Conservation (phyloP, 2,888 invertebrate species). For the Oxytorus armatus region DNA sequence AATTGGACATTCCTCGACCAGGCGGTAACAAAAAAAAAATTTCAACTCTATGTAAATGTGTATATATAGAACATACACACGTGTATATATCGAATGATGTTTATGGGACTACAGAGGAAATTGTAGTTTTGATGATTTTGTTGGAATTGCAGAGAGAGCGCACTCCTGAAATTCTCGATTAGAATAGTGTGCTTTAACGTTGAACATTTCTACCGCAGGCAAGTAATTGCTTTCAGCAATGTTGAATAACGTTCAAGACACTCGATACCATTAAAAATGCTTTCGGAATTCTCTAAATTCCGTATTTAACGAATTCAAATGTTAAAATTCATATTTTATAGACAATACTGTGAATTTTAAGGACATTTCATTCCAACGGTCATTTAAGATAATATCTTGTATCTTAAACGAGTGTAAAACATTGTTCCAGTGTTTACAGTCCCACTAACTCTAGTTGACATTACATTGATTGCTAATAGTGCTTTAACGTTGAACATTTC, state of each 20-base stretch:
- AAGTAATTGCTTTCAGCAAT: not conserved
- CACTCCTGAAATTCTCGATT: not conserved
- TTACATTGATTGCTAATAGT: too few species aligned
- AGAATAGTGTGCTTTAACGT: not conserved
- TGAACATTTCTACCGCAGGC: not conserved
- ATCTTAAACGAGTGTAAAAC: too few species aligned
- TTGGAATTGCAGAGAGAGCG: not conserved
- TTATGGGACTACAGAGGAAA: not conserved
- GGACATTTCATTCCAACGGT: too few species aligned
- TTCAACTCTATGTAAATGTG: conserved; percentile 5
- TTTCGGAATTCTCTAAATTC: too few species aligned
- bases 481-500: not conserved
- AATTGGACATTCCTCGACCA: conserved; percentile 65
- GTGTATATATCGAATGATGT: not conserved
- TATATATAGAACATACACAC: not conserved
- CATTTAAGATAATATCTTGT: too few species aligned
- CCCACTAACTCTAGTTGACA: too few species aligned
- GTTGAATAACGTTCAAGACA: not conserved
- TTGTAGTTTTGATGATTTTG: not conserved
- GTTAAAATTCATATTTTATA: too few species aligned
- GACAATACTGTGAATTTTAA: too few species aligned
- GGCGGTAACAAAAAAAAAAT: conserved; percentile 41
- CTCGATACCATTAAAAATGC: too few species aligned
- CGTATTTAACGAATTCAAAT: too few species aligned
- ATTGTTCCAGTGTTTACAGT: too few species aligned